These are phyloP conservation scores for Melinaea menophilus DNA, from an alignment of 2,888 invertebrate species.

Conservation along the genomic window DNA sequence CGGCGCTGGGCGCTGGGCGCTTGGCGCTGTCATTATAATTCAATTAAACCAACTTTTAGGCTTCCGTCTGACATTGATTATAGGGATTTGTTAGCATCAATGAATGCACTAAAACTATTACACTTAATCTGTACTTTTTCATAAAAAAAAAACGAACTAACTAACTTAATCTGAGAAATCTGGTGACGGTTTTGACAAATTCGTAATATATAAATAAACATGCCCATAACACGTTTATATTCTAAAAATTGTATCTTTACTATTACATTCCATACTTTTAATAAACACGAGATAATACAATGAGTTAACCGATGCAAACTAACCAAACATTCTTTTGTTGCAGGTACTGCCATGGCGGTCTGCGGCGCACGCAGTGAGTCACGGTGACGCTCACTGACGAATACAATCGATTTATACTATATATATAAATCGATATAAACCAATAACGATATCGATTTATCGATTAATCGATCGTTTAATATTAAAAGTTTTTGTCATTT, in stretches of 20 bases:
- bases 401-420: constrained; percentile 27
- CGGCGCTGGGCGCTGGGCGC: constrained; percentile 39
- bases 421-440: constrained; percentile 9
- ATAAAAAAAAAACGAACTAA: no score
- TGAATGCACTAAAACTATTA: constrained; percentile 22
- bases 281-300: constrained; percentile 1
- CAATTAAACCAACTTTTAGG: constrained; percentile 35
- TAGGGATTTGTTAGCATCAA: constrained; percentile 26
- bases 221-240: no score
- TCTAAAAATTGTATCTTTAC: no score
- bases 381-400: constrained; percentile 57
- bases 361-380: constrained; percentile 69
- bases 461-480: constrained; percentile 5
- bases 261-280: no score
- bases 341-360: constrained; percentile 70
- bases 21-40: constrained; percentile 40
- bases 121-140: constrained; percentile 5
- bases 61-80: constrained; percentile 35
- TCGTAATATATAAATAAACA: no score
- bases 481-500: no score
- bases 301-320: constrained; percentile 25
- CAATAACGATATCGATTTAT: constrained; percentile 1
- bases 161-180: no score
- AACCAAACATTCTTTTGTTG: constrained; percentile 41
- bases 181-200: no score